Evolutionary conservation across 2,113 vertebrate genomes (phyloP).

Genomic region (Spheniscus mendiculus): DNA sequence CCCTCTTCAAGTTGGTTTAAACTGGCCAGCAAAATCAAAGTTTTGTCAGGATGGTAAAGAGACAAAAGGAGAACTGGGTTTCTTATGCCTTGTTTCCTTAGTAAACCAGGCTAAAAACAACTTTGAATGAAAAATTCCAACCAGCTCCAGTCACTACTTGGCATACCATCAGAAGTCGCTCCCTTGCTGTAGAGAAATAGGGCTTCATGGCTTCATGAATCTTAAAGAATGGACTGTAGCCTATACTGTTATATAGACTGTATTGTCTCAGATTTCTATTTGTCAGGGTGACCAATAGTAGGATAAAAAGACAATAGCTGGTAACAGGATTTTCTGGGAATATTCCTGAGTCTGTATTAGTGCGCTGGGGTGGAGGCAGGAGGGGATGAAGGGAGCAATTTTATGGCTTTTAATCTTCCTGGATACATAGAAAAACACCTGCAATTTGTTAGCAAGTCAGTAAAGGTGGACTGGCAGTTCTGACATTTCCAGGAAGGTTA

Average conservation of each 20-base stretch:
- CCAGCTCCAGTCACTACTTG: constrained; percentile 17
- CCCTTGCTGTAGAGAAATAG: background rate
- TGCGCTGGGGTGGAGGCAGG: background rate
- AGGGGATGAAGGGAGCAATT: background rate
- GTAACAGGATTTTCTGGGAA: background rate
- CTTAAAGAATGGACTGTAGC: background rate
- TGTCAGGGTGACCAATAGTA: background rate
- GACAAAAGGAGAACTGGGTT: background rate
- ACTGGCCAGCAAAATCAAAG: background rate
- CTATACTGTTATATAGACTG: background rate
- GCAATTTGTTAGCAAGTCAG: background rate
- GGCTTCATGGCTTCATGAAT: background rate
- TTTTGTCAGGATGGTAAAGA: background rate
- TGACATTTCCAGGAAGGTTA: background rate
- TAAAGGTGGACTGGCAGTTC: background rate
- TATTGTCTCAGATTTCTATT: background rate
- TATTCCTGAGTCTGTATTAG: background rate
- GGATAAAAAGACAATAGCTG: background rate
- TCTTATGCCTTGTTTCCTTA: background rate
- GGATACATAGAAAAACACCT: background rate
- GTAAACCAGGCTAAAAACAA: constrained; percentile 15
- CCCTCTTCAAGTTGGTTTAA: background rate
- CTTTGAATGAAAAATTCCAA: constrained; percentile 52
- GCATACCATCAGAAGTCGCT: background rate
- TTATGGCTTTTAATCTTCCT: background rate